Evolutionary conservation across 2,797 vertebrate species (phyloP).

Genomic region (Sylvia borin): DNA sequence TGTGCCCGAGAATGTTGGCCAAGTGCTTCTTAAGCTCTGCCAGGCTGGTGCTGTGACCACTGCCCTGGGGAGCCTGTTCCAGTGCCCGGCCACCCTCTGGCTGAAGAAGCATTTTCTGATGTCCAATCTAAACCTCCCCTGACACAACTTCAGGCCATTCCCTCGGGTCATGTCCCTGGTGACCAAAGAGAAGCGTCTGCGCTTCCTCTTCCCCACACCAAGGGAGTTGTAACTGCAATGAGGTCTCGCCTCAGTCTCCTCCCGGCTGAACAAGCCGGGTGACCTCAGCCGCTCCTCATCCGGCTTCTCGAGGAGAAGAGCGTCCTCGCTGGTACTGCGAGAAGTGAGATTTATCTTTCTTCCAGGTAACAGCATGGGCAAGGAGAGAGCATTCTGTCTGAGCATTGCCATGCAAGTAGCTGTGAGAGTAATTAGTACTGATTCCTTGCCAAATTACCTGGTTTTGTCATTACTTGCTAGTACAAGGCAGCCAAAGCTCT

Average conservation of each 20-base stretch:
- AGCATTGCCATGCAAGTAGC: fast-evolving
- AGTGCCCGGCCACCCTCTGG: fast-evolving
- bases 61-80: background rate
- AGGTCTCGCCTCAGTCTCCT: background rate
- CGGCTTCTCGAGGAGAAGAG: fast-evolving
- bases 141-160: background rate
- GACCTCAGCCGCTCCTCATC: fast-evolving
- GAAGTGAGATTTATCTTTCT: background rate
- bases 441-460: background rate
- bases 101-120: background rate
- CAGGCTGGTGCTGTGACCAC: background rate
- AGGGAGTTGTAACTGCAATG: fast-evolving
- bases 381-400: background rate
- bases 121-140: background rate
- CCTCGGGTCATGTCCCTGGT: too few species aligned
- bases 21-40: background rate
- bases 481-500: background rate
- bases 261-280: fast-evolving
- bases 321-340: background rate
- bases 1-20: background rate
- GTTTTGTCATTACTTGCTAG: background rate
- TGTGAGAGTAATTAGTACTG: background rate
- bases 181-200: fast-evolving
- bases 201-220: fast-evolving
- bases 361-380: too few species aligned